phyloP scores from a whole-genome alignment of 2,797 vertebrate genomes.

The Clarias laeviceps region DNA sequence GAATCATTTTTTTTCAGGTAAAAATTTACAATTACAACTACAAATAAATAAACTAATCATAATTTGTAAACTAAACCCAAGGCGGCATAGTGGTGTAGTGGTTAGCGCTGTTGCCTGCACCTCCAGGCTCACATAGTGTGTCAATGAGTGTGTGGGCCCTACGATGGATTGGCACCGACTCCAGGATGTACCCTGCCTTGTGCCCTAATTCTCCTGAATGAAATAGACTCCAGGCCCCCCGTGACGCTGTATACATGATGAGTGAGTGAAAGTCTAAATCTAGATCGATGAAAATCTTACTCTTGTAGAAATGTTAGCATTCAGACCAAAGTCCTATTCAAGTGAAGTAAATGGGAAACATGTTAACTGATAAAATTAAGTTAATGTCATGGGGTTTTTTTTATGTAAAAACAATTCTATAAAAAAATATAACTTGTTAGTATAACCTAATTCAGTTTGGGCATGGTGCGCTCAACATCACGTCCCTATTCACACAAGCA shows the following conservation, averaged over 20 bases:
- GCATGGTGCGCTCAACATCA: neutral
- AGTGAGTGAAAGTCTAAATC: neutral
- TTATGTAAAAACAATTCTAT: no score
- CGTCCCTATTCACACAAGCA: neutral
- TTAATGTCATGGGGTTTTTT: neutral
- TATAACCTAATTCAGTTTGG: neutral
- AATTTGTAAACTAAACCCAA: neutral
- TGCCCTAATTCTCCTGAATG: no score
- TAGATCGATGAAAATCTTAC: neutral
- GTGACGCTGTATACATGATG: no score
- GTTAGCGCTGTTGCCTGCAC: no score
- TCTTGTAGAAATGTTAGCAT: neutral
- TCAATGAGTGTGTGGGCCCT: no score
- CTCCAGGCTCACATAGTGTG: no score
- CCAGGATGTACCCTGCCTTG: no score
- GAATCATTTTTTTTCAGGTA: neutral
- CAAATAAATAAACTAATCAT: slow-evolving; percentile 8
- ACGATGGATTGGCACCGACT: no score
- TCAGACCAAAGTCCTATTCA: neutral
- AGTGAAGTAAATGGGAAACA: neutral
- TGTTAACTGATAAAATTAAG: neutral
- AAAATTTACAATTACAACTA: slow-evolving; percentile 6
- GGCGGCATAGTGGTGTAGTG: no score
- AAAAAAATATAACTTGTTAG: no score
- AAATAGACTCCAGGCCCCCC: no score